Conservation (phyloP, 2,113 vertebrate genomes). For the Astur gentilis region DNA sequence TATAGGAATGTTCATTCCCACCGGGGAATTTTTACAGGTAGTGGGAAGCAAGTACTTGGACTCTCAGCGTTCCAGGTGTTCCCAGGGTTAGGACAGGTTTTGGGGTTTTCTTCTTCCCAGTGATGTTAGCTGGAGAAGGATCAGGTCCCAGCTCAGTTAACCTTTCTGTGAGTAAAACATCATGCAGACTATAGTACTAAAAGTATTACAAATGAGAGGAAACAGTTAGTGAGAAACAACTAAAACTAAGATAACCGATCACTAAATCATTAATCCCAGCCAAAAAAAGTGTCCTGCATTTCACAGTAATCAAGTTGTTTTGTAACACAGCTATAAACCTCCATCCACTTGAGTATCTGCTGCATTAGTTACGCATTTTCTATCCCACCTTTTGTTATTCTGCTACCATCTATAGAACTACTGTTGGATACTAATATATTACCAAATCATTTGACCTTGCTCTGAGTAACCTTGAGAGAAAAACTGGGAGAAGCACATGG, state of each 20-base stretch:
- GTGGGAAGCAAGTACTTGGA: neutral
- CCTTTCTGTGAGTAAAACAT: neutral
- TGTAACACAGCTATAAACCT: neutral
- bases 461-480: neutral
- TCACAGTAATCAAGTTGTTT: neutral
- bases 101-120: neutral
- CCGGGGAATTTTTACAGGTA: neutral
- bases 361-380: neutral
- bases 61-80: neutral
- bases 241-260: neutral
- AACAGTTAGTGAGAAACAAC: neutral
- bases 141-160: neutral
- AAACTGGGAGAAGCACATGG: neutral
- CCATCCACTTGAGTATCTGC: neutral
- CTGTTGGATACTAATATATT: neutral
- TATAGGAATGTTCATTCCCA: conserved; percentile 17
- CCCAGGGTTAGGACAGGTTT: neutral
- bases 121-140: neutral
- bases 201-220: neutral
- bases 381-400: neutral
- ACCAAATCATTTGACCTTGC: neutral
- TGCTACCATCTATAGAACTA: neutral
- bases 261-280: neutral
- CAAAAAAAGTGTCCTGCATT: neutral
- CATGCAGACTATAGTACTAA: neutral